Evolutionary conservation across 2,888 invertebrate genomes (phyloP), one percentile per base, ranked within the genome.

Genomic region (Barypeithes pellucidus): DNA sequence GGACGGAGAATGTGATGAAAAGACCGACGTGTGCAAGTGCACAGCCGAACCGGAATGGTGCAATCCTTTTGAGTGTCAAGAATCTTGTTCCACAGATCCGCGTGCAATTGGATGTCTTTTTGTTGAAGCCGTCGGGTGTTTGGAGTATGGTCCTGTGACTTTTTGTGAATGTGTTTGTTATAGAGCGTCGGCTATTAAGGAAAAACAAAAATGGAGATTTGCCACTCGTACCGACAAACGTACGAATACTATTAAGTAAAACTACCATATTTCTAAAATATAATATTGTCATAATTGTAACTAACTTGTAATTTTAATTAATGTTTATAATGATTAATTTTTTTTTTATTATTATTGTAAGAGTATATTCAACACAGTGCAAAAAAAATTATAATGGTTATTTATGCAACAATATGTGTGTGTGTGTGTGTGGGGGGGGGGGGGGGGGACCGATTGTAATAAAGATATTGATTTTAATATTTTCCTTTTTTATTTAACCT

Each of bases 161-260:
- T 47, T 47, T 47, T 47, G 47, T 47, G 47, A 47, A 20, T 47
- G 47, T 20, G 7, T 47, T 47, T 47, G 47, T 47, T 47, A 47
- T 47, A 7, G 20, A 2, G 1, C 20, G 16, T 47, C 20, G 1
- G 7, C 20, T 20, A 18, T 9, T 8, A 20, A 47, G 18, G 20
- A 47, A 12, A 47, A 47, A 9, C 11, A 2, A 4, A 47, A 47
- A 4, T 9, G 0, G 47, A 20, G 9, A 11, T 47, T 20, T 47
- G 20, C 11, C 20, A 47, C 47, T 18, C 5, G 1, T 39, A 5
- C 12, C n/a, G 4, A 4, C 1, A 47, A 47, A 18, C 20, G 20
- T 47, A 20, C 20, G 18, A 47, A 47, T 11, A 9, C 18, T 18
- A 3, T 47, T 11, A 47, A 20, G 11, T 47, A 47, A 16, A 47